These are phyloP conservation scores for Petrocephalus sullivani DNA, from an alignment of 2,797 vertebrate species.

Conservation along the genomic window DNA sequence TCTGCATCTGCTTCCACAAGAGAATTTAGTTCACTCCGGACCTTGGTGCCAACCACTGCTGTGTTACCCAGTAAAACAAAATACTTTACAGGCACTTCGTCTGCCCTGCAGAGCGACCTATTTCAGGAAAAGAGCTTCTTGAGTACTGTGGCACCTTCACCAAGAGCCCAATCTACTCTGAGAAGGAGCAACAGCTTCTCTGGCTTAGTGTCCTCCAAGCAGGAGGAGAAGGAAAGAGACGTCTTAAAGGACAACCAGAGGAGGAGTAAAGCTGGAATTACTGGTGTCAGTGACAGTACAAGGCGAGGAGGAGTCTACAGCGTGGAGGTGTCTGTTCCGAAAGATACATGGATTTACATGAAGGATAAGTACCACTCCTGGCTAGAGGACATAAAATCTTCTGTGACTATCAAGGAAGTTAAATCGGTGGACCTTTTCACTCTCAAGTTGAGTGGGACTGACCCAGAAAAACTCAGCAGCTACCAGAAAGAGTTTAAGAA, in stretches of 20 bases:
- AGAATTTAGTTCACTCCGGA: conserved; percentile 7
- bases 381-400: conserved; percentile 48
- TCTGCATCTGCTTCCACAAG: not conserved
- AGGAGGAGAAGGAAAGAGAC: conserved; percentile 19
- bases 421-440: conserved; percentile 9
- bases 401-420: conserved; percentile 52
- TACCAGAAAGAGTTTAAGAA: conserved; percentile 54
- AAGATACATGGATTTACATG: conserved; percentile 63
- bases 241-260: conserved; percentile 29
- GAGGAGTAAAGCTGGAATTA: conserved; percentile 38
- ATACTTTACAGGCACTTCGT: not conserved
- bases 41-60: not conserved
- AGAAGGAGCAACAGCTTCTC: conserved; percentile 70
- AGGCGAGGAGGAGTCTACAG: conserved; percentile 25
- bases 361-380: conserved; percentile 49
- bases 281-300: conserved; percentile 37
- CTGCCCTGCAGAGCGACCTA: conserved; percentile 24
- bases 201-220: conserved; percentile 45
- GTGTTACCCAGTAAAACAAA: conserved; percentile 7
- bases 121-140: conserved; percentile 29
- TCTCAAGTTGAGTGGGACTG: conserved; percentile 50
- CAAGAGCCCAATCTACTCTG: conserved; percentile 38
- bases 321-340: conserved; percentile 52
- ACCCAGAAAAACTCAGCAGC: conserved; percentile 42
- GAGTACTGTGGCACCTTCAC: not conserved